phyloP scores from a whole-genome alignment of 2,797 vertebrate genomes.

The Chiropotes sagulatus region DNA sequence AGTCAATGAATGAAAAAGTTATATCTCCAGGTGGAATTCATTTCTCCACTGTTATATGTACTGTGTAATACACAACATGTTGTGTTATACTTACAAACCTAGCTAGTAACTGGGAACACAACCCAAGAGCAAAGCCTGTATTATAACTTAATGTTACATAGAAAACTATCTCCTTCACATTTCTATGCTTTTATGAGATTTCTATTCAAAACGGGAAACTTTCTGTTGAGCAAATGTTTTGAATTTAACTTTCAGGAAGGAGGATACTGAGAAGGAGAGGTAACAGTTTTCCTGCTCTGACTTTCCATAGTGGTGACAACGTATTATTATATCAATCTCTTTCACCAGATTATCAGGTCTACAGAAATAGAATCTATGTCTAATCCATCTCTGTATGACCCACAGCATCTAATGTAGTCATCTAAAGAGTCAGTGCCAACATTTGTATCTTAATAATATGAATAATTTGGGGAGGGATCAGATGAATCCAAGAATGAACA shows the following conservation, averaged over 20 bases:
- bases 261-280: background rate
- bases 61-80: background rate
- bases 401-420: background rate
- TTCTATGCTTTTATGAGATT: constrained; percentile 19
- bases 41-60: background rate
- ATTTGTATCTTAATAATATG: background rate
- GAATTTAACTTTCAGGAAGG: constrained; percentile 1
- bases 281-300: background rate
- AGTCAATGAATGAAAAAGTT: background rate
- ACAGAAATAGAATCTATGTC: background rate
- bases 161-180: background rate
- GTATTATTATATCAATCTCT: background rate
- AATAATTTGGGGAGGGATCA: background rate
- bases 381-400: background rate
- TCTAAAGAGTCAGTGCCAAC: background rate
- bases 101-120: background rate
- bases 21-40: constrained; percentile 9
- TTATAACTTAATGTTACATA: background rate
- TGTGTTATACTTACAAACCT: background rate
- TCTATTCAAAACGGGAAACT: background rate
- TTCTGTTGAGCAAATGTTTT: constrained; percentile 19
- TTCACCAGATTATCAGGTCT: background rate
- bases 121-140: background rate
- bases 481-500: background rate
- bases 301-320: background rate